Evolutionary conservation across 37 sponge, comb jelly and placozoan species (phyloP).

Genomic region (Spongilla lacustris): DNA sequence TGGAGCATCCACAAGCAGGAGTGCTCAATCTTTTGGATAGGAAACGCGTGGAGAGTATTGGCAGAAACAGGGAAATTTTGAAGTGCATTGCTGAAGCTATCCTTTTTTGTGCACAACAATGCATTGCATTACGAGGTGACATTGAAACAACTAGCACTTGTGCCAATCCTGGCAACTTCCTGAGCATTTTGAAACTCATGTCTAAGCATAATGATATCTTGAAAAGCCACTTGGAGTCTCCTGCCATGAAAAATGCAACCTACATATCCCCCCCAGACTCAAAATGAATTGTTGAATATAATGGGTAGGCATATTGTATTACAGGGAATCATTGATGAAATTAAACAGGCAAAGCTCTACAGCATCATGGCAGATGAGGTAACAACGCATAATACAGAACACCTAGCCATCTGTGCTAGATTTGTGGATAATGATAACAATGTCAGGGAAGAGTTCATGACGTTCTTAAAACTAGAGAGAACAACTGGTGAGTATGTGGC

Average conservation of each 20-base stretch:
- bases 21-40: neutral
- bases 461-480: neutral
- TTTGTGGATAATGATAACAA: constrained; percentile 8
- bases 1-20: neutral
- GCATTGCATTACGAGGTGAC: constrained; percentile 41
- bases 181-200: constrained; percentile 21
- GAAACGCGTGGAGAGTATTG: neutral
- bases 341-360: neutral
- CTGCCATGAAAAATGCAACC: constrained; percentile 27
- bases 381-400: too few species aligned
- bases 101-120: constrained; percentile 34
- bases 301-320: neutral
- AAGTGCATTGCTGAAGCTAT: constrained; percentile 17
- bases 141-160: neutral
- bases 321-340: neutral
- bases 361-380: constrained; percentile 42
- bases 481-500: constrained; percentile 9
- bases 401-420: too few species aligned
- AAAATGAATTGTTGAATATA: neutral
- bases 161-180: constrained; percentile 44
- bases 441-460: neutral
- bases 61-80: neutral
- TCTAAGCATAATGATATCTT: constrained; percentile 2
- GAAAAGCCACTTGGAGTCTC: constrained; percentile 4
- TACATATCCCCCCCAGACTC: too few species aligned